Evolutionary conservation across 2,888 invertebrate genomes (phyloP), one percentile per base, ranked within the genome.

Genomic region (Orthonychiurus folsomi): DNA sequence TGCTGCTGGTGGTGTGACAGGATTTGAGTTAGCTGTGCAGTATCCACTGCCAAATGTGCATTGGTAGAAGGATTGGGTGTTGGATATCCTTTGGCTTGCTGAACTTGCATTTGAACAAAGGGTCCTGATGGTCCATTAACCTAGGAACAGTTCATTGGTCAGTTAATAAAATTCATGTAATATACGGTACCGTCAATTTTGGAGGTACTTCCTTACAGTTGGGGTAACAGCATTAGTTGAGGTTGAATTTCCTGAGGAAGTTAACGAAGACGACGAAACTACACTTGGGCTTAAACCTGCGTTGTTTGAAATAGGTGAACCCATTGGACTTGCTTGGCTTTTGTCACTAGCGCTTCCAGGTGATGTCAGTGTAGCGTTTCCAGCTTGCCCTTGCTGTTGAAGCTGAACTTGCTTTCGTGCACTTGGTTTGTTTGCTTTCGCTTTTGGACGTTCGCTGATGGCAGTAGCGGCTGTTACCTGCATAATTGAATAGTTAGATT

Each of bases 401-500:
- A 78, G 78, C 70, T 80, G 79, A 62, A 74, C 65, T 62, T 75
- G 75, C 60, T 73, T 69, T 66, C 71, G 74, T 71, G 68, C 69
- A 66, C 68, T 71, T 15, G 73, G 69, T 65, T 73, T 72, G 64
- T 69, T 69, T 24, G 73, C 68, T 64, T 89, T 90, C 54, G 86
- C 88, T 78, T 88, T 89, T 64, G 88, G 88, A 74, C 89, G 84
- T 78, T 90, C 89, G 79, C 87, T 87, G 74, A 89, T 87, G 68
- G 88, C 86, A 64, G 86, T 87, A 75, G 83, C 68, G 58, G 71
- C 71, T 28, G 73, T 73, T 60, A 73, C 70, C 68, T 69, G 61
- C 48, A 60, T 48, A n/a, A n/a, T n/a, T n/a, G n/a, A n/a, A n/a
- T n/a, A n/a, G n/a, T n/a, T n/a, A n/a, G n/a, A n/a, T n/a, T n/a